These are phyloP conservation scores for Neoseiulus cucumeris DNA, from an alignment of 1,140 invertebrate genomes.

Conservation along the genomic window DNA sequence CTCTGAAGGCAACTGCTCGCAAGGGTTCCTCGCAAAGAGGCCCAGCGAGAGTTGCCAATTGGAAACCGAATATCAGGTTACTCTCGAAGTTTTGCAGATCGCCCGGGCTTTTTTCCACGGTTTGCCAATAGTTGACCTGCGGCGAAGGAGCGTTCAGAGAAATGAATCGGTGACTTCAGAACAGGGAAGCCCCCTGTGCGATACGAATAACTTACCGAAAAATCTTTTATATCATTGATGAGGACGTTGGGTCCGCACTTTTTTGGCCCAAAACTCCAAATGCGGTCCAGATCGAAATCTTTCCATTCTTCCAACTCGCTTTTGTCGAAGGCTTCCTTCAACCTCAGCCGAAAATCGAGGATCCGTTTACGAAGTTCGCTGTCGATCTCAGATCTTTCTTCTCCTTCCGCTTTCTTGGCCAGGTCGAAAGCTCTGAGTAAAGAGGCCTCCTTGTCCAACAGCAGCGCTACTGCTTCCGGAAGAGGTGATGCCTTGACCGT, in stretches of 20 bases:
- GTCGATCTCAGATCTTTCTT: conserved; percentile 15
- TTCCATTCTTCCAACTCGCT: conserved; percentile 34
- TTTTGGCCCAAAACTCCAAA: conserved; percentile 77
- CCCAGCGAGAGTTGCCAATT: conserved; percentile 66
- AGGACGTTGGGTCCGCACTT: conserved; percentile 72
- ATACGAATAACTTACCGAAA: conserved; percentile 8
- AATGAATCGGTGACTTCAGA: too few species aligned
- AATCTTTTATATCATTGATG: conserved; percentile 41
- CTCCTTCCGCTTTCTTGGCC: conserved; percentile 11
- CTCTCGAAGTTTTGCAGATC: conserved; percentile 36
- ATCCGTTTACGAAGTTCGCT: conserved; percentile 36
- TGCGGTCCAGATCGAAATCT: conserved; percentile 40
- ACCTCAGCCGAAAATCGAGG: conserved; percentile 39
- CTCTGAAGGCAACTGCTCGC: conserved; percentile 73
- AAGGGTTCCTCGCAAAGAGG: conserved; percentile 88
- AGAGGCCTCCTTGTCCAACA: conserved; percentile 20
- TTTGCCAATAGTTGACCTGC: neutral
- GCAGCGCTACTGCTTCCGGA: neutral
- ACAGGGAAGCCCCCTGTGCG: too few species aligned
- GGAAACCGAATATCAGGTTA: conserved; percentile 80
- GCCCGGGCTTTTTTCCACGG: neutral
- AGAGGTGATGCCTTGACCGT: conserved; percentile 11
- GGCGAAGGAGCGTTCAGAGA: neutral
- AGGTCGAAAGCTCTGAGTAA: neutral
- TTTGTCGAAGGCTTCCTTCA: conserved; percentile 40